Base-by-base conservation (phyloP, 2,888 invertebrate genomes). In the Chrysomela aeneicollis region DNA sequence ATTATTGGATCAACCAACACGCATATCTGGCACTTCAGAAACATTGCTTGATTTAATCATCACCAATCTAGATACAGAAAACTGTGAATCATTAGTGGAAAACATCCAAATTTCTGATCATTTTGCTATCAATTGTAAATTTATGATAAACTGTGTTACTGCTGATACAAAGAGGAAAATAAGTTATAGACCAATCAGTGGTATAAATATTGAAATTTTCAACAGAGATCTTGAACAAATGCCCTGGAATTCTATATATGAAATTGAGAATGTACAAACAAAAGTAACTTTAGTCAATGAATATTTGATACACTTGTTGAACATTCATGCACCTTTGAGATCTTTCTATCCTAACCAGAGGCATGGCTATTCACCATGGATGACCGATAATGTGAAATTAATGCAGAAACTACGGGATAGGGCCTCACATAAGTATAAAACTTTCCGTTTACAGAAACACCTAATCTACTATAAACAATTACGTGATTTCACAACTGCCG, bases 301-400 rank as follows among this genome's bases (percentile, higher is more conserved):
- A 9, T 52, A 52, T 18, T 4, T 26, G n/a, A 52, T 12, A 15
- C 22, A 1, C 26, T n/a, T 52, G 18, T n/a, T 50, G 1, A 21
- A 50, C 21, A 10, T 21, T 50, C 50, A 50, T 21, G 50, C 21
- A 50, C 50, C 50, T 19, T 12, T 21, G 21, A 50, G 19, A 50
- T 50, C 50, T 3, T 50, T 50, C 21, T 50, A 50, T 9, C 10
- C 50, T 21, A 19, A 21, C 1, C 19, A 21, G 21, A 50, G 19
- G 1, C 50, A 50, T 50, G 21, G 50, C 19, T 50, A 50, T 21
- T 50, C 50, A 10, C 22, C 53, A 6, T 53, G 53, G 53, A 30
- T 53, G 12, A 53, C 26, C 2, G 32, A 53, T 2, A 53, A 30
- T 53, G 17, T 53, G 6, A 53, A 32, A 18, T n/a, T 8, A 2